Conservation (phyloP, 1,140 invertebrate species). For the Delia radicum region DNA sequence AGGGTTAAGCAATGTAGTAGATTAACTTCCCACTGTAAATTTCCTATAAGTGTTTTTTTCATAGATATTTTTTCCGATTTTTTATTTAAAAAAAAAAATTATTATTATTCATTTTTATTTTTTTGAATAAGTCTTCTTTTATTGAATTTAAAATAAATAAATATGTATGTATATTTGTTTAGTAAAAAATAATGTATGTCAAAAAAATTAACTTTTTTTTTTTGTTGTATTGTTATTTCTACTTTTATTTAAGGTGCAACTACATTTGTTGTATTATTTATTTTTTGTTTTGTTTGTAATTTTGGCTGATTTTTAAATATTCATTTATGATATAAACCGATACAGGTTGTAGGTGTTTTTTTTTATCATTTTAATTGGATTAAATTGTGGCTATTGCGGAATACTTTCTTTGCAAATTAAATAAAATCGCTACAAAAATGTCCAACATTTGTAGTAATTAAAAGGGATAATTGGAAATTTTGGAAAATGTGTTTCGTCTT, state of each 20-base stretch:
- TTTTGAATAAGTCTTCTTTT: no score
- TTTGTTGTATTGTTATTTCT: background rate
- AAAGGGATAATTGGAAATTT: constrained; percentile 15
- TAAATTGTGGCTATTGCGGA: constrained; percentile 1
- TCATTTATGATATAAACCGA: background rate
- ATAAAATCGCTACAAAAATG: constrained; percentile 6
- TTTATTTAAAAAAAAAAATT: no score
- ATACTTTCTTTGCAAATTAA: constrained; percentile 6
- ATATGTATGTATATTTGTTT: background rate
- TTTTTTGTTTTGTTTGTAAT: background rate
- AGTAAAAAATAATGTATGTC: background rate
- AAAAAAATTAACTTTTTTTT: background rate
- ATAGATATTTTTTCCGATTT: no score
- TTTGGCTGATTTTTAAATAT: background rate
- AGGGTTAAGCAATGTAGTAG: no score
- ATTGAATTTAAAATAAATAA: background rate
- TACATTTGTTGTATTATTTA: background rate
- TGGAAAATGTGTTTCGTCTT: background rate
- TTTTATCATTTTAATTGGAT: background rate
- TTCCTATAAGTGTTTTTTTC: no score
- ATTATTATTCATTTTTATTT: no score
- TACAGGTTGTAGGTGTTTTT: background rate
- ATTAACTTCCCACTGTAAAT: no score
- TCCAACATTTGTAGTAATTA: constrained; percentile 6
- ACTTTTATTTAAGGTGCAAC: background rate